A percentile compares a stretch with the other conserved stretches of the same genome.
These are phyloP conservation scores for Cecropterus lyciades DNA, from an alignment of 1,140 invertebrate genomes.

Conservation along the genomic window DNA sequence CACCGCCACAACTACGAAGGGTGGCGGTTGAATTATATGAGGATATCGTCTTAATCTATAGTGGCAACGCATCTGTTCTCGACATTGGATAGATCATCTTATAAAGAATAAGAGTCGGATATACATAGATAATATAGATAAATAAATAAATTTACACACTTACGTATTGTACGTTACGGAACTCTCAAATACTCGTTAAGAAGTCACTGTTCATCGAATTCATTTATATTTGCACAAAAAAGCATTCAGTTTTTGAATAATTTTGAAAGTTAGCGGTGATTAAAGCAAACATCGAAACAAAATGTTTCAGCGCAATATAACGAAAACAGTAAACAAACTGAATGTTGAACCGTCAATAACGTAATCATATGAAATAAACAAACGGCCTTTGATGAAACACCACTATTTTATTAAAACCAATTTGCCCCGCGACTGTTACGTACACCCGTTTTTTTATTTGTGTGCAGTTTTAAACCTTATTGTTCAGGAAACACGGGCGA, in stretches of 20 bases:
- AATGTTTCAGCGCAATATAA: background rate
- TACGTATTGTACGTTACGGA: no score
- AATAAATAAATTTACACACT: no score
- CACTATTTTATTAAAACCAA: conserved; percentile 62
- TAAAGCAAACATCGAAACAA: background rate
- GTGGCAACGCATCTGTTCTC: no score
- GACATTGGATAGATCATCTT: no score
- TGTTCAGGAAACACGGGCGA: conserved; percentile 13
- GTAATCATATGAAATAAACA: conserved; percentile 38
- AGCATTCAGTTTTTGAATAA: background rate
- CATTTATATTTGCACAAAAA: conserved; percentile 11
- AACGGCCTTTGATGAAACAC: conserved; percentile 39
- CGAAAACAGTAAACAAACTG: conserved; percentile 11
- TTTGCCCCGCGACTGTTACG: conserved; percentile 40
- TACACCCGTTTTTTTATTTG: conserved; percentile 22
- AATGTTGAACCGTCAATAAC: conserved; percentile 29
- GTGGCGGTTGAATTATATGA: no score
- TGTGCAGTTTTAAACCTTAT: conserved; percentile 25
- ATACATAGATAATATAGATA: no score
- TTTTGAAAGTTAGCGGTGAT: conserved; percentile 11
- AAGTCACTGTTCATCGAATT: no score
- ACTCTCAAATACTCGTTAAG: no score
- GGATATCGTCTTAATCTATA: no score
- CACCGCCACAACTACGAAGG: no score
- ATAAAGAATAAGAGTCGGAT: no score